Base-by-base conservation (phyloP, 1,140 invertebrate species). In the Sminthurinus signatus region DNA sequence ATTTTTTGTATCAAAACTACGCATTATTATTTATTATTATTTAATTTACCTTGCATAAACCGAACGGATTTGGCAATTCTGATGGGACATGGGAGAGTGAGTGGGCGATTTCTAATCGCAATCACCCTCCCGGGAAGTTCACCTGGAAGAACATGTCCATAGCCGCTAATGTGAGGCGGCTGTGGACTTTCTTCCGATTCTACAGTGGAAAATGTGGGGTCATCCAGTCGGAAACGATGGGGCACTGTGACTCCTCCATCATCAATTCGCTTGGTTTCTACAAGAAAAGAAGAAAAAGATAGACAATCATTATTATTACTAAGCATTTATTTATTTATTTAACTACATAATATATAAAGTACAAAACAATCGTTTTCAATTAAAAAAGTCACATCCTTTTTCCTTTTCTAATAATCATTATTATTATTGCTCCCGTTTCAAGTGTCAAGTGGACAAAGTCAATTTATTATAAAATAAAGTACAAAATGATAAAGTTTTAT, bases 81-180 rank as follows among this genome's bases (percentile, higher is more conserved):
- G 21, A 69, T 62, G 10, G 67, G 67, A 48, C 67, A 69, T 52
- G 27, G 31, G 0, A 69, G 61, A 12, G 21, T 60, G 1, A 69
- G 32, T 27, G 63, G 56, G 15, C 60, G 60, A 60, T 63, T 63
- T 19, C 55, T 46, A 23, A 59, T 56, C 21, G 54, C 67, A 50
- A 68, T 29, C 17, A 60, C 51, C 5, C 55, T 2, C 19, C 62
- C 55, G 17, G 39, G 17, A 4, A 19, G 21, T 43, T 4, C 4
- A 5, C 17, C 23, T 10, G 5, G 5, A 12, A 5, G 17, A n/a
- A 10, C 23, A 5, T 48, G 44, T 10, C 23, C 44, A 5, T n/a
- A n/a, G n/a, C 8, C 44, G n/a, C n/a, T 48, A n/a, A 25, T 8
- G n/a, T 48, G 44, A 48, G 8, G 44, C 8, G 23, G n/a, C 10